Evolutionary conservation across 1,140 invertebrate species (phyloP), one percentile per base, ranked within the genome.

Genomic region (Drosophila bifasciata): DNA sequence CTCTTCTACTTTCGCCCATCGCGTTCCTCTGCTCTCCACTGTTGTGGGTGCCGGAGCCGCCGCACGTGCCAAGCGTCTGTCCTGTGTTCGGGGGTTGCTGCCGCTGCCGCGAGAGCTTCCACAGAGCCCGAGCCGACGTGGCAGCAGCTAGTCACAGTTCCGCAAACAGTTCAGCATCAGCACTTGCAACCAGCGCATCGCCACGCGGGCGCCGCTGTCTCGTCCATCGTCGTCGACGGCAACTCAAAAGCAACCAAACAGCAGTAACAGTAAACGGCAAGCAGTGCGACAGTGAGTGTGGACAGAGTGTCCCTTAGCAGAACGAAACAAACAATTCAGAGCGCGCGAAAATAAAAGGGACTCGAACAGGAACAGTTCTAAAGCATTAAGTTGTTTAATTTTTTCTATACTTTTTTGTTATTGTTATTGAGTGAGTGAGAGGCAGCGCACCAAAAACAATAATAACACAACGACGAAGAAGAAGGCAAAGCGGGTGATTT

Each of bases 121-220:
- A 9, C 28, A 32, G 28, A 32, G 28, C 28, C 9, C 28, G 44
- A 85, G 80, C 48, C 68, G 58, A 85, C 81, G 80, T 85, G 77
- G 81, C 50, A 61, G 75, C 68, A 50, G 74, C 32, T 43, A 46
- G 61, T 62, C 57, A 46, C 55, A 70, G 45, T 57, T 58, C 53
- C 40, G 57, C n/a, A 28, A 73, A 76, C 49, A 85, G 81, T 85
- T 85, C 81, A 85, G 81, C 81, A 85, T 84, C 77, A 85, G 72
- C 84, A 68, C 70, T 80, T 75, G 73, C 81, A 68, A 71, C 68
- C 64, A 39, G 67, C 72, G 67, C 71, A 79, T 61, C 80, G 36
- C 44, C 55, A 55, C 79, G 81, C 64, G 81, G 77, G 81, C 73
- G 77, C 78, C 70, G 74, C 51, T 52, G 39, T 64, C 39, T 57